Evolutionary conservation across 2,113 vertebrate genomes (phyloP).

Genomic region (Theristicus caerulescens): DNA sequence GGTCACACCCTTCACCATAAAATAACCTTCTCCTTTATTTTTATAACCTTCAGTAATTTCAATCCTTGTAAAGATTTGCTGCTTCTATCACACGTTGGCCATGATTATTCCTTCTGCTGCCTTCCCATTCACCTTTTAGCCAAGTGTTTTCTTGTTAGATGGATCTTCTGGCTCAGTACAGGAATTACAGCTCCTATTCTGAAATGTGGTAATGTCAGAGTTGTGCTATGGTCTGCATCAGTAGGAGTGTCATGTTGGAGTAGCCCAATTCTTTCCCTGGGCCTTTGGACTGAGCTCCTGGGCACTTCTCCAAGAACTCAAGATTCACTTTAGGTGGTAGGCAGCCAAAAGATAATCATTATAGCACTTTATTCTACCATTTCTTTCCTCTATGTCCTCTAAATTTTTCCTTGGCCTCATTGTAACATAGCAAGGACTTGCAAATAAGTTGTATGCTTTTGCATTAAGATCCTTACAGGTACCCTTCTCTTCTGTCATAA

Average conservation of each 20-base stretch:
- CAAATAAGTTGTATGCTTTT: not conserved
- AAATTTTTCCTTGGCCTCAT: not conserved
- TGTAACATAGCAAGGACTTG: not conserved
- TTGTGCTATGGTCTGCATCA: not conserved
- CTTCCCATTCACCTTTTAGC: not conserved
- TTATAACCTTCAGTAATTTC: not conserved
- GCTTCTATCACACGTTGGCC: accelerated
- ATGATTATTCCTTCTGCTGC: not conserved
- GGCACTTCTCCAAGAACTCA: not conserved
- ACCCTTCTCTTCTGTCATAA: not conserved
- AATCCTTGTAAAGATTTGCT: not conserved
- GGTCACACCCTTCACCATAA: not conserved
- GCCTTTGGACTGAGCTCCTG: not conserved
- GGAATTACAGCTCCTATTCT: not conserved
- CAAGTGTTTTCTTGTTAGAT: not conserved
- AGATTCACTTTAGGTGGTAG: not conserved
- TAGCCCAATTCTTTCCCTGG: not conserved
- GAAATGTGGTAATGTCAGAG: not conserved
- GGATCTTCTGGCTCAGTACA: not conserved
- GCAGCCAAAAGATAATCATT: not conserved
- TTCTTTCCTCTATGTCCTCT: not conserved
- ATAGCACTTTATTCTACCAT: not conserved
- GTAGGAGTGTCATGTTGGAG: not conserved
- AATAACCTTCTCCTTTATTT: not conserved
- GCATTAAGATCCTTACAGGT: not conserved